These are phyloP conservation scores for Triplophysa bombifrons DNA, from an alignment of 2,797 vertebrate genomes.

Conservation along the genomic window DNA sequence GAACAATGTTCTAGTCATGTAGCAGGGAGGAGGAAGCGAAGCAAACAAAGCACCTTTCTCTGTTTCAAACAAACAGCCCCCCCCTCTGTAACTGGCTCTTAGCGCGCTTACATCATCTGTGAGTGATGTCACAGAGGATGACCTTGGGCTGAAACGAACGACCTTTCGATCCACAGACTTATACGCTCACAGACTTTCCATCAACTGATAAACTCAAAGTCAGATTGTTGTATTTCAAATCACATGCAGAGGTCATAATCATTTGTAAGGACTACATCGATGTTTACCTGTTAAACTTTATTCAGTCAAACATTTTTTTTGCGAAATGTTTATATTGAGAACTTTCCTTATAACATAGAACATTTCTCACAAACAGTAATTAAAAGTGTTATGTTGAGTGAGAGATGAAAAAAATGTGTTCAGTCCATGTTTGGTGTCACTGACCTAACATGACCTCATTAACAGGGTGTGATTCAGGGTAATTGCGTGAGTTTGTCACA, in stretches of 20 bases:
- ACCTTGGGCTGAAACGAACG: conserved; percentile 30
- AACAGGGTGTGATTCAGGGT: conserved; percentile 12
- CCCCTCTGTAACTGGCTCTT: conserved; percentile 45
- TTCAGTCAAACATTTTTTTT: neutral
- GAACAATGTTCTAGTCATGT: conserved; percentile 60
- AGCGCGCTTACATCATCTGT: conserved; percentile 53
- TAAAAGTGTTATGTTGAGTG: too few relatives aligned
- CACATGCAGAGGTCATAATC: neutral
- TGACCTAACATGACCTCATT: conserved; percentile 10
- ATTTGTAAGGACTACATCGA: neutral
- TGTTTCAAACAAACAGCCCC: conserved; percentile 49
- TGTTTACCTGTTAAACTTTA: neutral
- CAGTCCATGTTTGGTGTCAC: neutral
- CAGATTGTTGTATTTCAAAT: neutral
- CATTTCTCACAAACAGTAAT: too few relatives aligned
- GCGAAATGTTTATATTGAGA: too few relatives aligned
- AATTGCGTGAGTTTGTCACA: too few relatives aligned
- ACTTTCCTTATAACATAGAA: too few relatives aligned
- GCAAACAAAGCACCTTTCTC: conserved; percentile 61
- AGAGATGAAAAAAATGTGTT: neutral
- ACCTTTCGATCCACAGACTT: conserved; percentile 16
- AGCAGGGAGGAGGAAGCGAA: conserved; percentile 51
- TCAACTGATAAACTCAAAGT: neutral
- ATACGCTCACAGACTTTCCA: neutral
- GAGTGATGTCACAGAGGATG: conserved; percentile 47